Evolutionary conservation across 2,797 vertebrate genomes (phyloP).

Genomic region (Selene dorsalis): DNA sequence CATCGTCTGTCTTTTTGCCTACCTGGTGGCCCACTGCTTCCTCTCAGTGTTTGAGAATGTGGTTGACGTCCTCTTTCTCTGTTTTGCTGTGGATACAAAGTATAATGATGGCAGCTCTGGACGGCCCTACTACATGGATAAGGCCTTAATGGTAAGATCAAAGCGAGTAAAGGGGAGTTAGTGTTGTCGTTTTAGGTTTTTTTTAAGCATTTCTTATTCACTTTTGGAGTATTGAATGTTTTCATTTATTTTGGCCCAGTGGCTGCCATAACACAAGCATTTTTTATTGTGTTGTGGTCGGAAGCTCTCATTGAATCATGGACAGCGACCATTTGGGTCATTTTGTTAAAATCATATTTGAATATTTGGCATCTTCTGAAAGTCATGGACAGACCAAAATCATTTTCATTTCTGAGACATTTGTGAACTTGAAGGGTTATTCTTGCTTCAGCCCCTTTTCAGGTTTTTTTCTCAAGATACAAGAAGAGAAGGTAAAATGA

Average conservation of each 20-base stretch:
- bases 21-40: slow-evolving; percentile 98
- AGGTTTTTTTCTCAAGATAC: background rate
- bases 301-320: background rate
- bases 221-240: background rate
- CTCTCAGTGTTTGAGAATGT: slow-evolving; percentile 98
- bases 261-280: background rate
- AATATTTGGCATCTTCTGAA: background rate
- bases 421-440: background rate
- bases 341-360: background rate
- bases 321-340: background rate
- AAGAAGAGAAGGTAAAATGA: background rate
- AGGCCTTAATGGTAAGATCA: slow-evolving; percentile 93
- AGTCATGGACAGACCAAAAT: background rate
- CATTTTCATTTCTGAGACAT: background rate
- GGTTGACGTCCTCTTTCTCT: slow-evolving; percentile 98
- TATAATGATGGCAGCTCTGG: slow-evolving; percentile 96
- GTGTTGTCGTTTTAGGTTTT: background rate
- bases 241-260: background rate
- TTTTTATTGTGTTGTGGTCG: too few species aligned
- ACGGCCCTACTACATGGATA: slow-evolving; percentile 97
- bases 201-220: background rate
- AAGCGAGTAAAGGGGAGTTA: background rate
- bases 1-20: slow-evolving; percentile 96
- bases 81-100: slow-evolving; percentile 97
- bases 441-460: background rate